A percentile compares a stretch with the other conserved stretches of the same genome.
phyloP scores from a whole-genome alignment of 1,140 invertebrate genomes.

The Delia radicum region DNA sequence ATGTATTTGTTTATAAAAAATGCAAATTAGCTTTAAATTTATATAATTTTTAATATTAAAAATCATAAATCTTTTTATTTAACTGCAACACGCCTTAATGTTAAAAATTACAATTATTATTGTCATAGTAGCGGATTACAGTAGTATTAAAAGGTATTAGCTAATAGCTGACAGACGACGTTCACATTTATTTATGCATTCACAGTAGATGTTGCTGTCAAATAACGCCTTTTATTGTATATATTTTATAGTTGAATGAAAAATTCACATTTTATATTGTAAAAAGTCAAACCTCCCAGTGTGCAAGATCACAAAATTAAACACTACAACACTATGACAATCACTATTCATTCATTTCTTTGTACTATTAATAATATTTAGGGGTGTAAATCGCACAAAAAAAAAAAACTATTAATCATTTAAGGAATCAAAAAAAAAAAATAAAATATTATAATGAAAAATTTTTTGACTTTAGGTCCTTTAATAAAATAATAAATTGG shows the following conservation, averaged over 20 bases:
- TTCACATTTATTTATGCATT: neutral
- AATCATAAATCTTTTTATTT: neutral
- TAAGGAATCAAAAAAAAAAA: neutral
- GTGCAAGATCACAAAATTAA: neutral
- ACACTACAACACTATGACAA: too few relatives aligned
- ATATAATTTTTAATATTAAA: neutral
- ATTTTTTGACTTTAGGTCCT: neutral
- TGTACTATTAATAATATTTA: neutral
- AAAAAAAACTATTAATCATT: neutral
- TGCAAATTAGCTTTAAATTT: neutral
- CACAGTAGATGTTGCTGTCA: neutral
- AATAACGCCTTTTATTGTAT: neutral
- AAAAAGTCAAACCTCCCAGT: neutral
- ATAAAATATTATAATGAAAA: neutral
- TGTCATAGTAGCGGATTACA: conserved; percentile 15
- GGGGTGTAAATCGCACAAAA: neutral
- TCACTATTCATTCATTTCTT: neutral
- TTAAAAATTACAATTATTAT: conserved; percentile 14
- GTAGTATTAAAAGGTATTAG: conserved; percentile 1
- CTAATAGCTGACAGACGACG: neutral
- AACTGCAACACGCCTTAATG: neutral
- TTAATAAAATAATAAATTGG: neutral
- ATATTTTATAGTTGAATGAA: too few relatives aligned
- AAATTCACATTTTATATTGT: neutral
- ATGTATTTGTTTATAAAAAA: too few relatives aligned